Evolutionary conservation across 1,140 invertebrate species (phyloP), one percentile per base, ranked within the genome.

Genomic region (Drosophila orena): DNA sequence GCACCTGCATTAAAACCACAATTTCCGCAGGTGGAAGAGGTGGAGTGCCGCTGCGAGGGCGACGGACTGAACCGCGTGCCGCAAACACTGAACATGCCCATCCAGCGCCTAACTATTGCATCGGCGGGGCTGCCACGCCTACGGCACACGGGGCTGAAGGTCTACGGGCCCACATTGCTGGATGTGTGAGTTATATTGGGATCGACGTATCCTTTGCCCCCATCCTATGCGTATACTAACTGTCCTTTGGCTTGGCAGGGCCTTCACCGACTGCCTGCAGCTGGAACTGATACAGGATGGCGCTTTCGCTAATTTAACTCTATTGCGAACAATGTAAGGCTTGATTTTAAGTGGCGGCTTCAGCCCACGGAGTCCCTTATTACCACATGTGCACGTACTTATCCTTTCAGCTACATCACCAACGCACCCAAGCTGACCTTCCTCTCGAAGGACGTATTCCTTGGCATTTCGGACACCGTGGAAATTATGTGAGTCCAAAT

Each of bases 271-370:
- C 77, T 84, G 94, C 22, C 86, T 91, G 15, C 59, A 93, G 38
- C 80, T 94, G 17, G 80, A 92, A 52, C 65, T 88, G 14, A 93
- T 94, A 57, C 91, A 94, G 80, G 79, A 93, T 17, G 92, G 92
- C 10, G 93, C 92, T 8, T 94, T 94, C 61, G 81, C 91, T 7
- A 88, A 93, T 59, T 91, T 93, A 57, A 84, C 78, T 7, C 74
- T 93, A 46, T 71, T 94, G 8, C 84, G 93, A 27, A 93, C 93
- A 53, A 91, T 94, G 93, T 94, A 92, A 91, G 93, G 34, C 62
- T 35, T 70, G 65, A 70, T 70, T 69, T 27, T 24, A 44, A 69
- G 62, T 64, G 59, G 27, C 22, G 7, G 59, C 27, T 20, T 34
- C 35, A 27, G 4, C 24, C 24, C 4, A 4, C 3, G 24, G 43